A percentile compares a stretch with the other conserved stretches of the same genome.
Conservation (phyloP, 2,888 invertebrate genomes). For the Diaphora mendica region DNA sequence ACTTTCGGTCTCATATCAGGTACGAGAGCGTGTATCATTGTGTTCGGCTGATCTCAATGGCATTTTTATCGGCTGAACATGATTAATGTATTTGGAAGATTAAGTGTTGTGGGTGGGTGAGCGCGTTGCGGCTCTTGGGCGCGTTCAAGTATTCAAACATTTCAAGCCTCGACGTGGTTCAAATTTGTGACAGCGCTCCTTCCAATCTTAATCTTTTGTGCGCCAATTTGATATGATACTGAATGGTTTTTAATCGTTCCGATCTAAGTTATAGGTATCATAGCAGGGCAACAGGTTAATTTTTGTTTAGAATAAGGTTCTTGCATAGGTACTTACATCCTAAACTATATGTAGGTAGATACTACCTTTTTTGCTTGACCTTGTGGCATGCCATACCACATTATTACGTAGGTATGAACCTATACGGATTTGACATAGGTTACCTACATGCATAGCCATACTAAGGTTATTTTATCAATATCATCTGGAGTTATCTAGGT, state of each 20-base stretch:
- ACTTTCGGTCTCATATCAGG: constrained; percentile 83
- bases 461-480: no score
- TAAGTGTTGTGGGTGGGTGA: constrained; percentile 76
- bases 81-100: constrained; percentile 85
- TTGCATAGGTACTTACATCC: no score
- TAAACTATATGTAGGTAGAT: no score
- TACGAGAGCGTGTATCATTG: constrained; percentile 79
- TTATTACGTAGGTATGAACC: no score
- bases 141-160: constrained; percentile 61
- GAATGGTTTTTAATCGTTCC: neutral
- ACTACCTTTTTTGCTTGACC: no score
- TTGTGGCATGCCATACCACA: no score
- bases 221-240: constrained; percentile 12
- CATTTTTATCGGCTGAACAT: constrained; percentile 84
- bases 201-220: constrained; percentile 19
- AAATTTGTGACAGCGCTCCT: constrained; percentile 27
- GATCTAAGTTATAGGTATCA: neutral
- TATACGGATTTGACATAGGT: no score
- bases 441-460: no score
- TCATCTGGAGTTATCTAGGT: no score
- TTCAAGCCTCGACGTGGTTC: constrained; percentile 49
- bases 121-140: constrained; percentile 47
- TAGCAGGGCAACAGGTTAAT: neutral
- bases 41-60: constrained; percentile 81
- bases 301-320: no score